Percentiles rank a stretch among this genome's conserved stretches.
Conservation (phyloP, 2,113 vertebrate genomes). For the Emydocephalus ijimae region DNA sequence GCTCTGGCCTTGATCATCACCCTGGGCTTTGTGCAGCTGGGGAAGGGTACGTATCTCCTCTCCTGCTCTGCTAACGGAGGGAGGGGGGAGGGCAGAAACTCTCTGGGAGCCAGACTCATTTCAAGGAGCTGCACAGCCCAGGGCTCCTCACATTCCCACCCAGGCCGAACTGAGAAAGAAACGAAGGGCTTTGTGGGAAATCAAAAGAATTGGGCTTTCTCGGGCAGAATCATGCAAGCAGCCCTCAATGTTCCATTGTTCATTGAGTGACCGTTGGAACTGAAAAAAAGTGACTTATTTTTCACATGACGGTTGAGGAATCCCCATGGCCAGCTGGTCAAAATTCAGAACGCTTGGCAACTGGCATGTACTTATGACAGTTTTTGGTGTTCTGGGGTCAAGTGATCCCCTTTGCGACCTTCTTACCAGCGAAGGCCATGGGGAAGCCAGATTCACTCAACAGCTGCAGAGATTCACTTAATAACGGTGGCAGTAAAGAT, state of each 20-base stretch:
- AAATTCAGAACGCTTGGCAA: neutral
- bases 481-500: neutral
- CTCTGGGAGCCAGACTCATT: neutral
- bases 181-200: neutral
- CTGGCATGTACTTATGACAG: neutral
- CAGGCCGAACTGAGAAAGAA: neutral
- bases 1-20: constrained; percentile 90
- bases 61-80: no score
- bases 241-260: neutral
- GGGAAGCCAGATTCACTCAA: neutral
- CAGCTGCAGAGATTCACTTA: neutral
- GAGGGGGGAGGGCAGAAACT: neutral
- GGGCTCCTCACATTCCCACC: neutral
- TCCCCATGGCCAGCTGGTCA: neutral
- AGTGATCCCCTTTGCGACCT: neutral
- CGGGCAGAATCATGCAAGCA: neutral
- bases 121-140: neutral
- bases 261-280: neutral
- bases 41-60: constrained; percentile 74
- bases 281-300: neutral
- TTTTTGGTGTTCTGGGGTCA: no score
- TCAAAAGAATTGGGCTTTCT: neutral
- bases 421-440: neutral
- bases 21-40: constrained; percentile 90
- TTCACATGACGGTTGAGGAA: neutral